Conservation (phyloP, 2,888 invertebrate genomes). For the Andrena hattorfiana region DNA sequence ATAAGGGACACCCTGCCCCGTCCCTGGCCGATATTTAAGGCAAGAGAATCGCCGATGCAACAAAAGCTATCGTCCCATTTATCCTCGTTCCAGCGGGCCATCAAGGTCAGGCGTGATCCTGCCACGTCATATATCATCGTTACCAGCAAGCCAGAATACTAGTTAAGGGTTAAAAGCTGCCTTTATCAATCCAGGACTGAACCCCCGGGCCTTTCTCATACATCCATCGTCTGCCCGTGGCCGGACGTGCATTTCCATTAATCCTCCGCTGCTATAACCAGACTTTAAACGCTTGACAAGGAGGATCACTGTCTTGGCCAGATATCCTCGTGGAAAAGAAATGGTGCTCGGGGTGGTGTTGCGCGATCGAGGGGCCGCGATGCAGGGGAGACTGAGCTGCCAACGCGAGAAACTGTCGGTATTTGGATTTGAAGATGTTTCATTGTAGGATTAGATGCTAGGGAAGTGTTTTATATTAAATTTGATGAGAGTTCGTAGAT, state of each 20-base stretch:
- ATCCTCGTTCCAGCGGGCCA: conserved; percentile 69
- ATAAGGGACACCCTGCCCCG: conserved; percentile 3
- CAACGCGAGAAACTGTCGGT: neutral
- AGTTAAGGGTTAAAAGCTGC: conserved; percentile 75
- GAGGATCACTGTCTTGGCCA: conserved; percentile 43
- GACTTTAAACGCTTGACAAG: conserved; percentile 63
- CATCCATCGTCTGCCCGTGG: conserved; percentile 57
- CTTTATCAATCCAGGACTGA: conserved; percentile 71
- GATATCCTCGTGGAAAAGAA: conserved; percentile 26
- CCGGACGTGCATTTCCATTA: conserved; percentile 72
- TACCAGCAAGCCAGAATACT: conserved; percentile 66
- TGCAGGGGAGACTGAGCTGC: neutral
- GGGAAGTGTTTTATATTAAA: too few relatives aligned
- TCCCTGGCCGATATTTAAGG: conserved; percentile 42
- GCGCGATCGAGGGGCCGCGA: neutral
- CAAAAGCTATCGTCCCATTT: conserved; percentile 66
- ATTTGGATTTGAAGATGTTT: too few relatives aligned
- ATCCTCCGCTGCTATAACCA: conserved; percentile 62
- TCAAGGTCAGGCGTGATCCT: conserved; percentile 73
- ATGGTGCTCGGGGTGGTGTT: neutral
- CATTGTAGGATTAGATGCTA: too few relatives aligned
- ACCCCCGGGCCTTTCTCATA: conserved; percentile 71
- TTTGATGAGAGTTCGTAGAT: too few relatives aligned
- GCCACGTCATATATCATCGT: conserved; percentile 73
- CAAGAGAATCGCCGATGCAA: conserved; percentile 57